A percentile compares a stretch with the other conserved stretches of the same genome.
phyloP scores from a whole-genome alignment of 2,113 vertebrate species.

The Catharus minimus region DNA sequence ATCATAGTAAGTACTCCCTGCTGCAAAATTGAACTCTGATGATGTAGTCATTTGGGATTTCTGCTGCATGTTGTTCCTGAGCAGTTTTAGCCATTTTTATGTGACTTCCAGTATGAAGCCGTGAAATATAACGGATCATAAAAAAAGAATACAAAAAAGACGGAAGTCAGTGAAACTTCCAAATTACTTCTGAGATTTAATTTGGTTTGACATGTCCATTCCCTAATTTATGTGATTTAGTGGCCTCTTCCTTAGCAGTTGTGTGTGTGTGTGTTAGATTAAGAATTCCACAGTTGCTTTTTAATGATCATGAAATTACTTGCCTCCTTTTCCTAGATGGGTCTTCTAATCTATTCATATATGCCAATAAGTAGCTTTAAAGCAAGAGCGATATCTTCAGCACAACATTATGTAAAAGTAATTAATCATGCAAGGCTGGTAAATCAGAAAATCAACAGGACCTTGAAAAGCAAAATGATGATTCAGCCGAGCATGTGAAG shows the following conservation, averaged over 20 bases:
- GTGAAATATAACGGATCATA: not conserved
- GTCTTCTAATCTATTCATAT: conserved; percentile 11
- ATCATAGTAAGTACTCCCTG: not conserved
- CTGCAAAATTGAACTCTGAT: not conserved
- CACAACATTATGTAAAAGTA: conserved; percentile 28
- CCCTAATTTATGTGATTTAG: not conserved
- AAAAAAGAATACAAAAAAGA: not conserved
- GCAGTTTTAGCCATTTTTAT: not conserved
- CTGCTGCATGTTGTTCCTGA: not conserved
- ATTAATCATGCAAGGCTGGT: conserved; percentile 24
- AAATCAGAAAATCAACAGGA: conserved; percentile 43
- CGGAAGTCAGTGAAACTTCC: not conserved
- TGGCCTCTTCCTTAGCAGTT: not conserved
- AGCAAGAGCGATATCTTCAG: conserved; percentile 43
- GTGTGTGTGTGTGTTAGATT: not conserved
- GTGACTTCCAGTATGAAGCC: not conserved
- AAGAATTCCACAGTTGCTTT: not conserved
- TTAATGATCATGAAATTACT: conserved; percentile 20
- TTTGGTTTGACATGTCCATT: not conserved
- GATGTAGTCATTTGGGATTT: not conserved
- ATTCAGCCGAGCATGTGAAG: not conserved
- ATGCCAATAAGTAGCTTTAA: conserved; percentile 33
- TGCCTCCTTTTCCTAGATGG: conserved; percentile 10
- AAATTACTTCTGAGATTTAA: not conserved
- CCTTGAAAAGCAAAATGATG: not conserved